These are phyloP conservation scores for Platichthys stellatus DNA, from an alignment of 2,113 vertebrate species.

Conservation along the genomic window DNA sequence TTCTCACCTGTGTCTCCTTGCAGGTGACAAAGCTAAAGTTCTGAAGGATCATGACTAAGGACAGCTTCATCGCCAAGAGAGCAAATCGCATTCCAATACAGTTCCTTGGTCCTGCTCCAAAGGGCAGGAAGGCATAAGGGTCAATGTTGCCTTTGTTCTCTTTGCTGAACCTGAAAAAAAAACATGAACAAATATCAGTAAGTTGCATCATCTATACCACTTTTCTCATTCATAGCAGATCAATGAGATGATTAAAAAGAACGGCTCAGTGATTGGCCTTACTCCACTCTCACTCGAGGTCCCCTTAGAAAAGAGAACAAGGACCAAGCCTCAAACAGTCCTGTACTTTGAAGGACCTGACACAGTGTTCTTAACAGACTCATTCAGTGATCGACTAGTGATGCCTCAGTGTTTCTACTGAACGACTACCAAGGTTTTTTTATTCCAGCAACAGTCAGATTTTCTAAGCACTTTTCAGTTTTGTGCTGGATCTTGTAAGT, in stretches of 20 bases:
- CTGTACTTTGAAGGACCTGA: no score
- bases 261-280: no score
- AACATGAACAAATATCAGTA: background rate
- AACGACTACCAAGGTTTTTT: background rate
- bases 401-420: no score
- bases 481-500: no score
- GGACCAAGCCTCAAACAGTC: no score
- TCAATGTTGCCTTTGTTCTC: slow-evolving; percentile 73
- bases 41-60: slow-evolving; percentile 72
- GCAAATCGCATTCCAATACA: slow-evolving; percentile 85
- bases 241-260: no score
- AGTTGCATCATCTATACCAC: background rate
- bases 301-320: no score
- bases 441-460: no score
- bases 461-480: no score
- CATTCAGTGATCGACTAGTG: background rate
- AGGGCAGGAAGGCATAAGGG: slow-evolving; percentile 80
- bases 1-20: slow-evolving; percentile 82
- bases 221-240: no score
- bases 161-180: slow-evolving; percentile 79
- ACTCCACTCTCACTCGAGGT: no score
- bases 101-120: slow-evolving; percentile 84
- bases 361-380: no score
- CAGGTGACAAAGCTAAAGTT: slow-evolving; percentile 79
- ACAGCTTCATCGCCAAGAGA: slow-evolving; percentile 74